These are phyloP conservation scores for Lasioglossum figueresi DNA, from an alignment of 2,888 invertebrate species.

Conservation along the genomic window DNA sequence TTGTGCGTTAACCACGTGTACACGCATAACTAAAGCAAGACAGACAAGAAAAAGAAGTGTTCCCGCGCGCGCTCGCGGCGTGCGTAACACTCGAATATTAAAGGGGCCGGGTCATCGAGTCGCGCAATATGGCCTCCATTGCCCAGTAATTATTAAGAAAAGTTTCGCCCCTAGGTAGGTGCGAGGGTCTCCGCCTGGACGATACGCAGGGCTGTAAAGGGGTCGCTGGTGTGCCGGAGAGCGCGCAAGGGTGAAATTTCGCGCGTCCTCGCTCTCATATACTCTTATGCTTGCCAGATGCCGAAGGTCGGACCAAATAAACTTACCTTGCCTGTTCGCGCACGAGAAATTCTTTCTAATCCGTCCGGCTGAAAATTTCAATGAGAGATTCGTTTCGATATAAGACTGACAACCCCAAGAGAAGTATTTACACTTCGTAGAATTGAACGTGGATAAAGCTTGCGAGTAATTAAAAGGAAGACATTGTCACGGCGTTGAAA, in stretches of 20 bases:
- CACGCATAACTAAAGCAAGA: conserved; percentile 6
- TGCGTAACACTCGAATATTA: conserved; percentile 57
- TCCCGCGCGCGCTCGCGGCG: not conserved
- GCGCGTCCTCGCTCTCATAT: conserved; percentile 77
- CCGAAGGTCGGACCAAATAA: conserved; percentile 60
- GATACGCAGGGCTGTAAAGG: conserved; percentile 61
- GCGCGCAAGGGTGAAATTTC: conserved; percentile 77
- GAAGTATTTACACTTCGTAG: too few species aligned
- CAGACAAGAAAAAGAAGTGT: not conserved
- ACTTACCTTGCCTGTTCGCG: conserved; percentile 35
- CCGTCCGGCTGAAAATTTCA: not conserved
- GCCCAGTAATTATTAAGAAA: conserved; percentile 70
- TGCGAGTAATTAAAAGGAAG: too few species aligned
- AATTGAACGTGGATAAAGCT: too few species aligned
- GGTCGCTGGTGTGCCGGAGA: conserved; percentile 54
- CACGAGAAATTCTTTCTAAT: conserved; percentile 15
- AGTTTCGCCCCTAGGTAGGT: conserved; percentile 55
- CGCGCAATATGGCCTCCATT: conserved; percentile 62
- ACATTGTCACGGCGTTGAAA: too few species aligned
- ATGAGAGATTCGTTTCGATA: too few species aligned
- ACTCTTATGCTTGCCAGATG: conserved; percentile 54
- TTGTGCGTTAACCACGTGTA: conserved; percentile 16
- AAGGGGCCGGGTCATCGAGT: conserved; percentile 57
- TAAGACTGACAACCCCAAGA: too few species aligned
- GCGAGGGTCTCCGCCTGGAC: conserved; percentile 55